Evolutionary conservation across 1,140 invertebrate genomes (phyloP), one percentile per base, ranked within the genome.

Genomic region (Drosophila kurseongensis): DNA sequence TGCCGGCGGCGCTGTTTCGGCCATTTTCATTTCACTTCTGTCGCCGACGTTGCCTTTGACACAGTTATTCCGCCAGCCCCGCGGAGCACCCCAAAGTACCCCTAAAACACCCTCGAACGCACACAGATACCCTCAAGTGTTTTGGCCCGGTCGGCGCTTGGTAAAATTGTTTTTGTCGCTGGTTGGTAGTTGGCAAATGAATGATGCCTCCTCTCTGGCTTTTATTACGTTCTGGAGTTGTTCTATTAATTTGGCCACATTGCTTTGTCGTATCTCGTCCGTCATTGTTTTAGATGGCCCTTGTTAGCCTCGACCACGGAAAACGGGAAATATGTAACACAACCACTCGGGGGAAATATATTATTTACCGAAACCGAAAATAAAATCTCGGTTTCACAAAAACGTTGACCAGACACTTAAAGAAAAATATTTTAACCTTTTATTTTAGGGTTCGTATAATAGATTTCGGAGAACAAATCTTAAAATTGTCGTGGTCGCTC

Each of bases 21-120:
- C 80, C 80, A 84, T 84, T 84, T 84, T 84, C 75, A 83, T 79
- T 83, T 79, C 75, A 84, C 57, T 81, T 72, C 66, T 66, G 56
- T 74, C 65, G 78, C 78, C 72, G 58, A 63, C 73, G 71, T 79
- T 88, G 83, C 83, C 79, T 86, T 88, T 88, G 83, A 88, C 83
- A 88, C 60, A 83, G 72, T 88, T 85, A 71, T 63, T 60, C 47
- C 51, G 58, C 65, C 41, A 35, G 62, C 59, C 58, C 47, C 62
- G 23, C 32, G 47, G 35, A 48, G 56, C 52, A 35, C 45, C 40
- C 47, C 16, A 27, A 40, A 13, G 42, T 18, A 18, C 59, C 23
- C 52, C 5, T 18, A 1, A 50, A 9, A 18, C 16, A 9, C 13
- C 12, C 32, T 13, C 27, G 10, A 14, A 29, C n/a, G 6, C 50